Evolutionary conservation across 2,113 vertebrate species (phyloP), one percentile per base, ranked within the genome.

Genomic region (Cyphomyrus plagiostoma): DNA sequence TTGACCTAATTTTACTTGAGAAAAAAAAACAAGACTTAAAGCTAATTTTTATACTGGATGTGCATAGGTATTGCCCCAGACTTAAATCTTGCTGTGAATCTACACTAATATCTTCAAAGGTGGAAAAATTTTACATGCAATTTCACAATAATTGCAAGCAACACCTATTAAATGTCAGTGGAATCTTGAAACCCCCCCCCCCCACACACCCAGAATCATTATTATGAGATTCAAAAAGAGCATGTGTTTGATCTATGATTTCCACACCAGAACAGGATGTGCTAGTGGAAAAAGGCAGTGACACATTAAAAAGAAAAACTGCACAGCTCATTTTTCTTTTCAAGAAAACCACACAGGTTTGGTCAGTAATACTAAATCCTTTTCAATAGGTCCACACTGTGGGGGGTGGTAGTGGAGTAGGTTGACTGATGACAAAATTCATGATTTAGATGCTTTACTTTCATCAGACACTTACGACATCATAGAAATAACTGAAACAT

Each of bases 1-100:
- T 58, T 89, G 50, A 89, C 88, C 88, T 84, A 56, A 58, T 89
- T 89, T 26, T 45, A 45, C 70, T 17, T 70, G 42, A 9, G 6
- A 9, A 10, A 80, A 89, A 88, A 88, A 56, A 52, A 15, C 42
- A 85, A 3, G 23, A n/a, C 50, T 85, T 85, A 48, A 49, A 13
- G 3, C 11, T 30, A 11, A 45, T 49, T 26, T 80, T 42, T 7
- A 39, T 80, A 42, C 17, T 42, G 35, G 0, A 80, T 80, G 15
- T 42, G 35, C 10, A 42, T 19, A 17, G 19, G 19, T 80, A 80
- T 80, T 74, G 4, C 56, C 56, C 23, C 23, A 17, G 30, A 77
- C 70, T 39, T 77, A 77, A 39, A 80, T 77, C 35, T 42, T 42
- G 35, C 35, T 42, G 30, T 80, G 74, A 30, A 30, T 30, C 62